Evolutionary conservation across 1,140 invertebrate genomes (phyloP).

Genomic region (Drosophila bifasciata): DNA sequence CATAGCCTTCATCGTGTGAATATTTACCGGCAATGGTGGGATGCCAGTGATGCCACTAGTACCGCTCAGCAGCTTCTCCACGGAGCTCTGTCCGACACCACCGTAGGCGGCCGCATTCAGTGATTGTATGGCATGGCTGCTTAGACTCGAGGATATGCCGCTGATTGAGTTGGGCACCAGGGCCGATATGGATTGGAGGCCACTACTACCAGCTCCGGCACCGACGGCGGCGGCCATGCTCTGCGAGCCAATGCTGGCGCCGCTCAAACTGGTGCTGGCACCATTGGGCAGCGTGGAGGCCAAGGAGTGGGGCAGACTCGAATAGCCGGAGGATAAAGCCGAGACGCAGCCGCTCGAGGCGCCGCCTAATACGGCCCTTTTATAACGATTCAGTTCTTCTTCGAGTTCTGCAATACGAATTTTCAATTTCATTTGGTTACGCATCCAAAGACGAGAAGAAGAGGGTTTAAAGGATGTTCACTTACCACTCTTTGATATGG

Average conservation of each 20-base stretch:
- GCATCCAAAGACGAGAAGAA: neutral
- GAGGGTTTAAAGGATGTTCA: neutral
- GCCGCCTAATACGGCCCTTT: slow-evolving; percentile 75
- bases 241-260: slow-evolving; percentile 70
- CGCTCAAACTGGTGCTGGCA: slow-evolving; percentile 70
- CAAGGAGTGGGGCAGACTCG: slow-evolving; percentile 71
- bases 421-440: neutral
- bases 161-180: slow-evolving; percentile 82
- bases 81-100: slow-evolving; percentile 59
- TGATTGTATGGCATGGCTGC: slow-evolving; percentile 80
- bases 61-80: slow-evolving; percentile 81
- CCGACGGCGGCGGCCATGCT: slow-evolving; percentile 43
- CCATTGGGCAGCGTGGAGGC: slow-evolving; percentile 73
- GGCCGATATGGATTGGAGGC: slow-evolving; percentile 81
- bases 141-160: slow-evolving; percentile 82
- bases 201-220: slow-evolving; percentile 27
- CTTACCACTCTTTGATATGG: slow-evolving; percentile 84
- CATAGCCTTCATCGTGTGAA: slow-evolving; percentile 84
- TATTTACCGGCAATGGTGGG: slow-evolving; percentile 84
- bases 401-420: slow-evolving; percentile 66
- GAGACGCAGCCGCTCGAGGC: slow-evolving; percentile 65
- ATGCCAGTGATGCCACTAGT: slow-evolving; percentile 83
- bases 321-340: slow-evolving; percentile 74
- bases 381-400: slow-evolving; percentile 83
- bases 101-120: slow-evolving; percentile 59